phyloP scores from a whole-genome alignment of 1,140 invertebrate genomes.

The Drosophila sp. region DNA sequence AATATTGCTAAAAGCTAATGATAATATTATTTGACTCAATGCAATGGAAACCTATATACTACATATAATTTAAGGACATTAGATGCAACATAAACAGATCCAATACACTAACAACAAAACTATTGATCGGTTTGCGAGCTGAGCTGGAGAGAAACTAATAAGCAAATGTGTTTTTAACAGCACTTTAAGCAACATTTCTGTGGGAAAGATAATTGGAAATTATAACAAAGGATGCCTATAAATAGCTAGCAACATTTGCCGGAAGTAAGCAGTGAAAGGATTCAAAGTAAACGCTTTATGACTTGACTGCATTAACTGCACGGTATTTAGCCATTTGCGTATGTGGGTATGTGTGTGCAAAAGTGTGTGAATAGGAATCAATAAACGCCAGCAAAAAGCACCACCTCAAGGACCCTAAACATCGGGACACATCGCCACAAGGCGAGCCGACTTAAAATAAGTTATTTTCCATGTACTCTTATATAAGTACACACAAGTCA shows the following conservation, averaged over 20 bases:
- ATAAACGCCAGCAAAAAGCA: constrained; percentile 48
- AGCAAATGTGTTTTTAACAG: constrained; percentile 24
- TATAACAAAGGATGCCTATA: constrained; percentile 10
- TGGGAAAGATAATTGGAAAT: constrained; percentile 15
- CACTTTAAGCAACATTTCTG: constrained; percentile 10
- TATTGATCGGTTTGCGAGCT: constrained; percentile 1
- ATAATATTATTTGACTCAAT: constrained; percentile 27
- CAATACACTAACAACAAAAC: background rate
- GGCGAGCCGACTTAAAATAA: constrained; percentile 57
- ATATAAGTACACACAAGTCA: constrained; percentile 1
- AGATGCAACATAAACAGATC: background rate
- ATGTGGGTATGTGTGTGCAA: too few species aligned
- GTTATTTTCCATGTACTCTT: constrained; percentile 65
- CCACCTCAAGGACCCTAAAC: constrained; percentile 55
- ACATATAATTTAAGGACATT: background rate
- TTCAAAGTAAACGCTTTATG: background rate
- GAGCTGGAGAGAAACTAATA: constrained; percentile 1
- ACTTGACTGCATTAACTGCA: constrained; percentile 43
- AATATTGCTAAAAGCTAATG: constrained; percentile 15
- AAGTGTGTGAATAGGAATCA: constrained; percentile 58
- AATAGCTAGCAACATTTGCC: constrained; percentile 12
- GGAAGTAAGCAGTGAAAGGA: background rate
- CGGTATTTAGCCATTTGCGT: constrained; percentile 1
- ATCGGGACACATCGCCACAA: background rate
- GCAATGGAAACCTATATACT: background rate